phyloP scores from a whole-genome alignment of 2,797 vertebrate genomes.

The Mus caroli region DNA sequence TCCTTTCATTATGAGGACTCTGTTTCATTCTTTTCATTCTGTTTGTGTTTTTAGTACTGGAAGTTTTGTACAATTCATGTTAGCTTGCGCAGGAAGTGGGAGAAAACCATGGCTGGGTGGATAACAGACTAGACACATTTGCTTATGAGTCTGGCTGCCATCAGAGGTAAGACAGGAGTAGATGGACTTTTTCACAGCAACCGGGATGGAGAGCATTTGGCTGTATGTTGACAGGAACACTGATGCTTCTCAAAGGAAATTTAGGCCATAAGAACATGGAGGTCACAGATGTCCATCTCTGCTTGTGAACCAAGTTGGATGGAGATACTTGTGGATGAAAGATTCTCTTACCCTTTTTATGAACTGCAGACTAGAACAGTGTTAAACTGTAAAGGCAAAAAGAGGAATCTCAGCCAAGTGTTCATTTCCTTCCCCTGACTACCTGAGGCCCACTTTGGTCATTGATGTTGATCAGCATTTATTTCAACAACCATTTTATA shows the following conservation, averaged over 20 bases:
- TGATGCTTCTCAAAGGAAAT: constrained; percentile 4
- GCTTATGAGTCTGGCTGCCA: constrained; percentile 33
- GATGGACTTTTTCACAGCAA: background rate
- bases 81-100: constrained; percentile 13
- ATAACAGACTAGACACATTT: background rate
- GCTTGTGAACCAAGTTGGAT: background rate
- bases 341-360: background rate
- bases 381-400: constrained; percentile 1
- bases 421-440: background rate
- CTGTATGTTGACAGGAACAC: background rate
- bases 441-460: background rate
- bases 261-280: background rate
- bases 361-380: background rate
- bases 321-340: background rate
- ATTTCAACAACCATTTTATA: background rate
- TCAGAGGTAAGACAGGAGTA: background rate
- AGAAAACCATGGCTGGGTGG: background rate
- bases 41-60: background rate
- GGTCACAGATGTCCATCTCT: background rate
- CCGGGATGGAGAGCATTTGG: background rate
- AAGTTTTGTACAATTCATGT: constrained; percentile 35
- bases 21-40: background rate
- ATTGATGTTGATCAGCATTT: background rate
- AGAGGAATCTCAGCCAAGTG: constrained; percentile 6
- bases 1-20: constrained; percentile 4